Percentiles rank a stretch among this genome's conserved stretches.
Conservation (phyloP, 2,888 invertebrate genomes). For the Seira musarum region DNA sequence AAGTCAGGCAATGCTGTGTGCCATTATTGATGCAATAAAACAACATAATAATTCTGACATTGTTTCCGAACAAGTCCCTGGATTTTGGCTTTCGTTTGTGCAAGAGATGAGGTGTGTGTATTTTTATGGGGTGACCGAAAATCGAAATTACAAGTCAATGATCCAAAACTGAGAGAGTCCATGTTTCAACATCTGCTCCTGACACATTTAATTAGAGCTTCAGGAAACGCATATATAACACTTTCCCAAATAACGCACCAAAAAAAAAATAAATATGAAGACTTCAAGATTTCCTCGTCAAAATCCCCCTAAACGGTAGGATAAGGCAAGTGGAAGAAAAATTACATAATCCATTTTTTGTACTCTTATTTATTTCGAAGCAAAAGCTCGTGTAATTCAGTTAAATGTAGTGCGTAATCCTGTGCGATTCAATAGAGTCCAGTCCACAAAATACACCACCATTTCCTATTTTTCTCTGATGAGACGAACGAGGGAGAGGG, state of each 20-base stretch:
- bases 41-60: slow-evolving; percentile 27
- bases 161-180: slow-evolving; percentile 38
- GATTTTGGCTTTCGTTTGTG: background rate
- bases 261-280: no score
- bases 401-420: background rate
- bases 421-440: background rate
- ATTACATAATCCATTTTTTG: background rate
- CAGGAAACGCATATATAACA: background rate
- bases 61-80: no score
- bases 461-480: no score
- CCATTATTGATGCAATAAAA: slow-evolving; percentile 35
- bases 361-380: background rate
- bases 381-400: background rate
- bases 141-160: slow-evolving; percentile 66
- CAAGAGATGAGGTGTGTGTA: no score
- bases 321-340: background rate
- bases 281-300: no score
- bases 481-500: background rate
- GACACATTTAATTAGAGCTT: slow-evolving; percentile 63
- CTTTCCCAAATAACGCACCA: no score
- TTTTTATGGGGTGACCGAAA: background rate
- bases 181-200: slow-evolving; percentile 62
- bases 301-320: no score
- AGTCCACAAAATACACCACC: no score
- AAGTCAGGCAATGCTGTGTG: no score